phyloP scores from a whole-genome alignment of 2,113 vertebrate genomes.

The Leucoraja erinaceus region DNA sequence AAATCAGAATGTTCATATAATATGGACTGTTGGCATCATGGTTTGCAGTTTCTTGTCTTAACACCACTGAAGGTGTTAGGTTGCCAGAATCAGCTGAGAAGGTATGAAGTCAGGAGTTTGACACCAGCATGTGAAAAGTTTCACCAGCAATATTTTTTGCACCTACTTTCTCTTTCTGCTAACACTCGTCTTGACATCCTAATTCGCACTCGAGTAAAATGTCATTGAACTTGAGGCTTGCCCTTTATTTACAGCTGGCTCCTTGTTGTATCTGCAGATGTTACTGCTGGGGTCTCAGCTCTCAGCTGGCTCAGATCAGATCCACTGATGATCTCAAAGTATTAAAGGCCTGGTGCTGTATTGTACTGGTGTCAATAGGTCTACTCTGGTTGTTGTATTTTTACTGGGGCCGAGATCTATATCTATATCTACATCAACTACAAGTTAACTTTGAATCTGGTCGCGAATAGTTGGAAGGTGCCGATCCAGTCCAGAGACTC shows the following conservation, averaged over 20 bases:
- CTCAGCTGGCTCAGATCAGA: too few species aligned
- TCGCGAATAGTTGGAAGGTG: background rate
- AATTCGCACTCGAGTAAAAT: background rate
- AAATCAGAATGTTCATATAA: background rate
- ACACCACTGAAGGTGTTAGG: background rate
- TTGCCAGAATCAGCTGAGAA: background rate
- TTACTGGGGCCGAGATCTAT: background rate
- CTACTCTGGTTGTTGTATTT: background rate
- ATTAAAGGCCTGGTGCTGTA: background rate
- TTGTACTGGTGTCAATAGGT: background rate
- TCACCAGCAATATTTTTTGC: background rate
- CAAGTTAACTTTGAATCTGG: background rate
- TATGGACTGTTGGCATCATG: background rate
- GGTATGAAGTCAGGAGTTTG: background rate
- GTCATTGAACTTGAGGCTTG: background rate
- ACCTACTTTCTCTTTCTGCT: background rate
- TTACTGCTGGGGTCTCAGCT: background rate
- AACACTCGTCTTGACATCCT: background rate
- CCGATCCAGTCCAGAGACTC: background rate
- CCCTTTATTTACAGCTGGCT: background rate
- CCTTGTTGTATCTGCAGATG: background rate
- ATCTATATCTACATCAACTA: background rate
- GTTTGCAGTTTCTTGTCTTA: background rate
- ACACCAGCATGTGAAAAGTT: background rate
- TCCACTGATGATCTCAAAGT: background rate